phyloP scores from a whole-genome alignment of 2,888 invertebrate genomes.

The Prionchulus punctatus region DNA sequence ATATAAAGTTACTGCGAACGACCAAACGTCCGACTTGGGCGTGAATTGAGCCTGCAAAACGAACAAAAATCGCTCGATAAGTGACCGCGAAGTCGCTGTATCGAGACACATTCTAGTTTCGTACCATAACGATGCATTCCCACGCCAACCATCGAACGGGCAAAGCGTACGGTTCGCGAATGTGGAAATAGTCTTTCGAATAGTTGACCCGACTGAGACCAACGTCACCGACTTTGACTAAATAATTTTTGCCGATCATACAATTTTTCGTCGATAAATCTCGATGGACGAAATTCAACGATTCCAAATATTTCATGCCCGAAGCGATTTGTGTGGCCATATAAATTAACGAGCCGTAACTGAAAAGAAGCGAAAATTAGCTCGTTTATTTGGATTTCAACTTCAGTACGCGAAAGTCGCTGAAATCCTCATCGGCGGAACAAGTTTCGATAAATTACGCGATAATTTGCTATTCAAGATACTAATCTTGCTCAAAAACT shows the following conservation, averaged over 20 bases:
- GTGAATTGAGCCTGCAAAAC: conserved; percentile 59
- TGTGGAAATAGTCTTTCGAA: conserved; percentile 59
- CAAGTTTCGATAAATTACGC: too few species aligned
- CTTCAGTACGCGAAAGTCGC: too few species aligned
- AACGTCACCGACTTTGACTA: conserved; percentile 61
- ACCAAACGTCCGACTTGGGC: conserved; percentile 73
- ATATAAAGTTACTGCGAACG: conserved; percentile 71
- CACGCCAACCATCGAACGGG: conserved; percentile 78
- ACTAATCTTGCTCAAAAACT: too few species aligned
- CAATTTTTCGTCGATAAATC: conserved; percentile 73
- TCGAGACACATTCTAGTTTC: too few species aligned
- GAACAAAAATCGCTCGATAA: not conserved
- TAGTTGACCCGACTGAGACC: conserved; percentile 63
- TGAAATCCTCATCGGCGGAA: too few species aligned
- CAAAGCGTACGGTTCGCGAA: conserved; percentile 57
- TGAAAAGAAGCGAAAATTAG: conserved; percentile 31
- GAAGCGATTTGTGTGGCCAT: conserved; percentile 69
- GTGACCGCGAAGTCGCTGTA: too few species aligned
- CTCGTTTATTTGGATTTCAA: too few species aligned
- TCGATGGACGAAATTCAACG: conserved; percentile 72
- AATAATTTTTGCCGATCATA: conserved; percentile 58
- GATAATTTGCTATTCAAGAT: too few species aligned
- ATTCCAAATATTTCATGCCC: conserved; percentile 74
- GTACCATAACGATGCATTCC: conserved; percentile 53
- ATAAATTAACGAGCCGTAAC: conserved; percentile 56